Evolutionary conservation across 2,113 vertebrate genomes (phyloP).

Genomic region (Ardeotis arabs): DNA sequence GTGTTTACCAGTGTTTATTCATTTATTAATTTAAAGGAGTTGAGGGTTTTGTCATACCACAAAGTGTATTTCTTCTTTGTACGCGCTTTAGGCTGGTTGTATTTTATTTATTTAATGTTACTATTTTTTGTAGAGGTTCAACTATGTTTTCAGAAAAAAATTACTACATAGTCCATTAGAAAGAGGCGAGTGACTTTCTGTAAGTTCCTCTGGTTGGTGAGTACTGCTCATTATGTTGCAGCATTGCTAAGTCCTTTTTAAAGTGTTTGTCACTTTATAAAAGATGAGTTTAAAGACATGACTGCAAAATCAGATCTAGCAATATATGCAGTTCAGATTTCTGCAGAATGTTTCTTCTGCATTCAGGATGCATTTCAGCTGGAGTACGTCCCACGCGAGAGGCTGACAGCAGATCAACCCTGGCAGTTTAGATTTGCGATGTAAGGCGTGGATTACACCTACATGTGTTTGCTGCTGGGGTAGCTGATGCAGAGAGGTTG

Average conservation of each 20-base stretch:
- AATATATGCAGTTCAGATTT: background rate
- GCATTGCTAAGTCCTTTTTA: background rate
- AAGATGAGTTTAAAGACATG: background rate
- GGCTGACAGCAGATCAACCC: conserved; percentile 13
- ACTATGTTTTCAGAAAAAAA: background rate
- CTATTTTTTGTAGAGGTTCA: background rate
- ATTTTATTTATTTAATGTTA: background rate
- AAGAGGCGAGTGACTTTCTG: background rate
- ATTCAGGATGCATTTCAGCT: background rate
- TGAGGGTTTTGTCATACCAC: background rate
- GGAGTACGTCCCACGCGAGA: background rate
- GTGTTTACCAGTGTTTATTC: background rate
- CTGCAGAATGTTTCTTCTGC: background rate
- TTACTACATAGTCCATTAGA: background rate
- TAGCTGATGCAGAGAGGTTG: background rate
- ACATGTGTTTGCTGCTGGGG: background rate
- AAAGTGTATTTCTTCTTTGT: background rate
- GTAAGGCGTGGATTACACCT: conserved; percentile 1
- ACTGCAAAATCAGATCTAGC: background rate
- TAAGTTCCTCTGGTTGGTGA: background rate
- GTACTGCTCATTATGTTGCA: background rate
- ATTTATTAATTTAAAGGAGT: background rate
- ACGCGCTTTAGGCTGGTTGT: background rate
- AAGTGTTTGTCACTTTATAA: background rate
- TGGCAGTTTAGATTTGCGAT: background rate